Conservation (phyloP, 2,113 vertebrate genomes). For the Peromyscus leucopus region DNA sequence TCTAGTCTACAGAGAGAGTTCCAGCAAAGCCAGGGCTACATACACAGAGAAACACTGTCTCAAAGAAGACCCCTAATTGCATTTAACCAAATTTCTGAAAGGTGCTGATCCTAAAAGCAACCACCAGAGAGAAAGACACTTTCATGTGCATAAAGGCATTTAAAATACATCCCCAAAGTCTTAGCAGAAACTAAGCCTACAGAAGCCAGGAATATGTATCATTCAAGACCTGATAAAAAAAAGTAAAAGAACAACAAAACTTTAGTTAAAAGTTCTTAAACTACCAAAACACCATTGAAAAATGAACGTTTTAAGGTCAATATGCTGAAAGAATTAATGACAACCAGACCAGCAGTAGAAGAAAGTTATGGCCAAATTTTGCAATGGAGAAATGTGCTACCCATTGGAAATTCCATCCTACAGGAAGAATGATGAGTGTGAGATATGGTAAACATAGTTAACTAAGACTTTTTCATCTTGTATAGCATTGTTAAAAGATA, state of each 20-base stretch:
- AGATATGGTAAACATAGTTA: background rate
- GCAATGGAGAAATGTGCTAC: background rate
- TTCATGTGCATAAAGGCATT: background rate
- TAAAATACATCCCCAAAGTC: background rate
- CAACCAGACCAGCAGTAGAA: background rate
- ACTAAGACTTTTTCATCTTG: background rate
- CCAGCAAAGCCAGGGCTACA: background rate
- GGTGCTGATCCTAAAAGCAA: background rate
- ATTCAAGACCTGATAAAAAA: background rate
- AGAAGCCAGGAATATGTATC: background rate
- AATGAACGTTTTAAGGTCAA: background rate
- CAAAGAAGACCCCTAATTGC: background rate
- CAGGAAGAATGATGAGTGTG: background rate
- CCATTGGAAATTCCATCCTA: background rate
- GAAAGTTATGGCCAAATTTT: background rate
- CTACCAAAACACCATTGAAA: slow-evolving; percentile 26
- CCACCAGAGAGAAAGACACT: background rate
- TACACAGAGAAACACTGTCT: background rate
- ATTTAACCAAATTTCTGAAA: background rate
- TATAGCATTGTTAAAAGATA: slow-evolving; percentile 8
- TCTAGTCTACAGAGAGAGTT: background rate
- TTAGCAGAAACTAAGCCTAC: background rate
- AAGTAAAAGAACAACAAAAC: background rate
- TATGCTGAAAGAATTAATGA: background rate
- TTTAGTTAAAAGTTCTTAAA: background rate